Evolutionary conservation across 2,113 vertebrate species (phyloP).

Genomic region (Dipodomys spectabilis): DNA sequence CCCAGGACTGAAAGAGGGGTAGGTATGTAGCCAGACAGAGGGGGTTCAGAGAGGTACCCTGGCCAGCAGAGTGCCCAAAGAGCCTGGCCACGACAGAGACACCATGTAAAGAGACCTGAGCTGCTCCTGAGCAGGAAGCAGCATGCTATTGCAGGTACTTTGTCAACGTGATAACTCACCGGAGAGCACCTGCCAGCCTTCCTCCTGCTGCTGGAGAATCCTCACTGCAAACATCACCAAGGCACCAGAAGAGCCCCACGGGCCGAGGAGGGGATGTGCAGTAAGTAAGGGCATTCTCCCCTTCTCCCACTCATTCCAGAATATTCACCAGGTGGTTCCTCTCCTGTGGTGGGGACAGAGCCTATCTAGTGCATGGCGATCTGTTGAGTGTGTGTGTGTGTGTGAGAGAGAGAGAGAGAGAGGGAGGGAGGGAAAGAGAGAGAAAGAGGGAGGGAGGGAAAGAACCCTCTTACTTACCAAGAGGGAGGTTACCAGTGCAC

Average conservation of each 20-base stretch:
- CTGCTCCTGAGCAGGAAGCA: rapidly evolving
- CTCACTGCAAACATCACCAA: not conserved
- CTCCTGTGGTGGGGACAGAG: not conserved
- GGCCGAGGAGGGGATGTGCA: rapidly evolving
- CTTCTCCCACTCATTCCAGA: not conserved
- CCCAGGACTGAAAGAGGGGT: too few relatives aligned
- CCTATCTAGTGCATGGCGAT: rapidly evolving
- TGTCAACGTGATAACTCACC: not conserved
- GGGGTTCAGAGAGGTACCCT: rapidly evolving
- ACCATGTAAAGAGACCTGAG: rapidly evolving
- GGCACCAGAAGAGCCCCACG: rapidly evolving
- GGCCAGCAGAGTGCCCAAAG: rapidly evolving
- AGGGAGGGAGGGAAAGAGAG: too few relatives aligned
- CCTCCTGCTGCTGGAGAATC: rapidly evolving
- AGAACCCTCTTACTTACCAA: not conserved
- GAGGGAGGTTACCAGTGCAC: too few relatives aligned
- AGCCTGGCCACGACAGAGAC: rapidly evolving
- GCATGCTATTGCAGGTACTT: not conserved
- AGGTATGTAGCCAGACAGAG: not conserved
- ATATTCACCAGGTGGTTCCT: not conserved
- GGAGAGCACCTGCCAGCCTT: not conserved
- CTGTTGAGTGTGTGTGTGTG: too few relatives aligned
- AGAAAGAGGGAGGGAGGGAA: rapidly evolving
- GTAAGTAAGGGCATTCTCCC: not conserved
- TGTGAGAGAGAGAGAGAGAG: too few relatives aligned